Evolutionary conservation across 2,888 invertebrate genomes (phyloP).

Genomic region (Mimachlamys varia): DNA sequence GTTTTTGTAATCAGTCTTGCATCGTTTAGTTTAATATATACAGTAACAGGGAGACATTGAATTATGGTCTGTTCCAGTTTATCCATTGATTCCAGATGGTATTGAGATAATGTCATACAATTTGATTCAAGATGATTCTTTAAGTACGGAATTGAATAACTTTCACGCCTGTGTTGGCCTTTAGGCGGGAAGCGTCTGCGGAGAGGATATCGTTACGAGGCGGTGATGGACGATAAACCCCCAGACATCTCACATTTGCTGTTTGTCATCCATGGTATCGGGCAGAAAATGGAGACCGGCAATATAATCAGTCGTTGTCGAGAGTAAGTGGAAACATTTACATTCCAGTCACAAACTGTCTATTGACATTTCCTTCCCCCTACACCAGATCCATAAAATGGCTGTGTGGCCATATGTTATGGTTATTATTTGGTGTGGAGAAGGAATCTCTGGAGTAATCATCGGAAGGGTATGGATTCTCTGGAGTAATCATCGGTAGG

Average conservation of each 20-base stretch:
- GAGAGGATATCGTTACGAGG: constrained; percentile 84
- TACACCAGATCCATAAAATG: background rate
- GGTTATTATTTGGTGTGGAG: background rate
- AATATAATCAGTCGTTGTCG: constrained; percentile 85
- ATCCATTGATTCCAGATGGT: too few species aligned
- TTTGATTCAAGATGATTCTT: background rate
- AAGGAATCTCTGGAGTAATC: background rate
- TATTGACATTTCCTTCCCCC: background rate
- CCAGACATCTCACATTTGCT: constrained; percentile 87
- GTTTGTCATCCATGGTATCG: constrained; percentile 89
- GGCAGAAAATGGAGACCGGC: constrained; percentile 87
- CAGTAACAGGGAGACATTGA: too few species aligned
- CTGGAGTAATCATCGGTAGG: background rate
- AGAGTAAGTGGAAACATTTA: constrained; percentile 71
- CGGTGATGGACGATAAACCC: constrained; percentile 85
- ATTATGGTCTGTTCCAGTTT: too few species aligned
- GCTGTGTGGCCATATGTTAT: background rate
- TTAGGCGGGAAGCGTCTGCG: constrained; percentile 84
- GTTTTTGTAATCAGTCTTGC: too few species aligned
- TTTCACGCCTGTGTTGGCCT: constrained; percentile 37
- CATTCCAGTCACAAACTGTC: background rate
- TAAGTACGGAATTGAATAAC: background rate
- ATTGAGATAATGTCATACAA: background rate
- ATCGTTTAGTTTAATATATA: too few species aligned
- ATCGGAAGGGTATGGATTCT: background rate